Conservation (phyloP, 2,888 invertebrate species). For the Quadroppia sp. region DNA sequence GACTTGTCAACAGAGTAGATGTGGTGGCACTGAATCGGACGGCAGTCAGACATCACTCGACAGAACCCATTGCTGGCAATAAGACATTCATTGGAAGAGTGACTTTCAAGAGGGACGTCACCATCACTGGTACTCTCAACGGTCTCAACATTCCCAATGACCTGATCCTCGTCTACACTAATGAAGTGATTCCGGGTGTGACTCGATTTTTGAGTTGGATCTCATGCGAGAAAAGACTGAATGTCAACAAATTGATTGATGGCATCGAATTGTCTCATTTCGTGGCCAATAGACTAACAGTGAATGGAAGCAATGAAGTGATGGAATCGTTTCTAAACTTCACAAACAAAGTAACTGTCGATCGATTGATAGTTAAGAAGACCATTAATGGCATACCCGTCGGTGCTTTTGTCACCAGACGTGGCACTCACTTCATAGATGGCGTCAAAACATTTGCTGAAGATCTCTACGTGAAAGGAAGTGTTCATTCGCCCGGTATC, state of each 20-base stretch:
- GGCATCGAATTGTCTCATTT: slow-evolving; percentile 34
- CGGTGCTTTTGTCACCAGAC: slow-evolving; percentile 27
- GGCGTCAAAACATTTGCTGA: slow-evolving; percentile 25
- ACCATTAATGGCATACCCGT: slow-evolving; percentile 33
- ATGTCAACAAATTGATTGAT: slow-evolving; percentile 34
- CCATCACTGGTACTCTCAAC: not conserved
- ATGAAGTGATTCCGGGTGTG: slow-evolving; percentile 32
- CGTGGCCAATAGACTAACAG: slow-evolving; percentile 24
- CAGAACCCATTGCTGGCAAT: slow-evolving; percentile 9
- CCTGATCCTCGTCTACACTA: slow-evolving; percentile 34
- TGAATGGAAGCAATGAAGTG: slow-evolving; percentile 31
- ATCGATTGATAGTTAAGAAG: slow-evolving; percentile 25
- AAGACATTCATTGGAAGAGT: slow-evolving; percentile 40
- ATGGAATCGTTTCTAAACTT: slow-evolving; percentile 34
- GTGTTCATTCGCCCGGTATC: slow-evolving; percentile 13
- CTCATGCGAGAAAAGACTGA: not conserved
- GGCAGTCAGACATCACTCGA: slow-evolving; percentile 6
- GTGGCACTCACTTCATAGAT: slow-evolving; percentile 6
- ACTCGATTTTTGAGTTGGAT: slow-evolving; percentile 12
- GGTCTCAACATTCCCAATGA: slow-evolving; percentile 38
- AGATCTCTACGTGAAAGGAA: slow-evolving; percentile 29
- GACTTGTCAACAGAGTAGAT: slow-evolving; percentile 36
- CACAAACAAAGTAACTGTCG: slow-evolving; percentile 26
- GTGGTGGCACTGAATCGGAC: slow-evolving; percentile 22
- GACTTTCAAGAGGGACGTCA: slow-evolving; percentile 30